These are phyloP conservation scores for Tenebrosternarchus preto DNA, from an alignment of 2,113 vertebrate species.

Conservation along the genomic window DNA sequence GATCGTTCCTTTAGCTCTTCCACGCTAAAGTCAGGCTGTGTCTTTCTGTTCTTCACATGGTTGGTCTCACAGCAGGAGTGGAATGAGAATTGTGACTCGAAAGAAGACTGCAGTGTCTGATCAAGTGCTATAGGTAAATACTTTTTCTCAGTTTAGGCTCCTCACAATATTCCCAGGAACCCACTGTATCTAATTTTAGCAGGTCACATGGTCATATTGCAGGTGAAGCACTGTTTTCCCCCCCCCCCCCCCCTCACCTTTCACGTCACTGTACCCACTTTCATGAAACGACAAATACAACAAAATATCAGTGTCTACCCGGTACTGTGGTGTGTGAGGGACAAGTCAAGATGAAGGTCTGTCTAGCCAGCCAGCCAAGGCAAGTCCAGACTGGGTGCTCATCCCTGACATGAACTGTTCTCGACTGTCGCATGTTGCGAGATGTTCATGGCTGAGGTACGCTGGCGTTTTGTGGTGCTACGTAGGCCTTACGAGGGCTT, in stretches of 20 bases:
- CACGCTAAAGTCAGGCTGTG: not conserved
- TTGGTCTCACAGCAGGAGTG: not conserved
- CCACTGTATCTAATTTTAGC: not conserved
- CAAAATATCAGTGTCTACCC: not conserved
- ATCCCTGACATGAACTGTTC: slow-evolving; percentile 1
- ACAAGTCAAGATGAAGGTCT: slow-evolving; percentile 3
- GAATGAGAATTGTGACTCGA: not conserved
- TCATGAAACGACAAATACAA: not conserved
- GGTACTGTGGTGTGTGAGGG: not conserved
- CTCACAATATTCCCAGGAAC: not conserved
- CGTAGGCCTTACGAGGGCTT: slow-evolving; percentile 10
- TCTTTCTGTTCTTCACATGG: not conserved
- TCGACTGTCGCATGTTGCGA: not conserved
- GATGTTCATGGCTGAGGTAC: not conserved
- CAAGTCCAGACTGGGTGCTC: slow-evolving; percentile 35
- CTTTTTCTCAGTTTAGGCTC: not conserved
- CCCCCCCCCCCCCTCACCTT: not conserved
- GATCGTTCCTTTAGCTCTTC: not conserved
- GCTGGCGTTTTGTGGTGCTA: slow-evolving; percentile 26
- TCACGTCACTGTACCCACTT: not conserved
- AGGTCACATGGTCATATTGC: not conserved
- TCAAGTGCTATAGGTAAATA: not conserved
- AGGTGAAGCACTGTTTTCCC: not conserved
- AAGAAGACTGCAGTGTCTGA: not conserved
- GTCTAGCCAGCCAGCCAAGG: slow-evolving; percentile 18